Evolutionary conservation across 2,113 vertebrate genomes (phyloP), one percentile per base, ranked within the genome.

Genomic region (Platysternon megacephalum): DNA sequence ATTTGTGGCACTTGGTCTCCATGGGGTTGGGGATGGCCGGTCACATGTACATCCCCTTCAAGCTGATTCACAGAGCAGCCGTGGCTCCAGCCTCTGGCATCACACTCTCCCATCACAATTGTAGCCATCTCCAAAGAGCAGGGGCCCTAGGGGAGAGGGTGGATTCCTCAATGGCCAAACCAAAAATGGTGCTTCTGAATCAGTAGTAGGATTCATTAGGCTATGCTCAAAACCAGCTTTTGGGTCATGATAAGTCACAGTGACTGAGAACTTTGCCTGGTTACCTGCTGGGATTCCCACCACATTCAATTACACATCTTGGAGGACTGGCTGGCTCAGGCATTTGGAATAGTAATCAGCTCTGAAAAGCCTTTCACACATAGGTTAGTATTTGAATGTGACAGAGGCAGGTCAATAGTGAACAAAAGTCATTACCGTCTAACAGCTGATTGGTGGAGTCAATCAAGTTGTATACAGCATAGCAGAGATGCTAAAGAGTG

Each of bases 381-480:
- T 42, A 52, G 84, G 90, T 82, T 6, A 74, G 74, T 84, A 68
- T 80, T 58, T 79, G 42, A 92, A 88, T 61, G 32, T 32, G 84
- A 84, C 81, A 91, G 39, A 91, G 94, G 91, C 39, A 91, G 95
- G 88, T 84, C 53, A 11, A 22, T 11, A 48, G 0, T 6, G 53
- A 94, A 92, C 91, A 92, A 81, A 92, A 94, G 53, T 13, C 24
- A 13, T 90, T 53, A 85, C 74, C 49, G 28, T 56, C 89, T 65
- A 95, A 85, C 58, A 32, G 89, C 56, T 79, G 83, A 49, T 8
- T 28, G 68, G 53, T 76, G 61, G 9, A 51, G 32, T n/a, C 13
- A 74, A 92, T 53, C 76, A 68, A 91, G n/a, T 53, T 86, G 49
- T 46, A 94, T 86, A 39, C 95, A 93, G 84, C 52, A 86, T 94